Conservation (phyloP, 2,113 vertebrate species). For the Corapipo altera region DNA sequence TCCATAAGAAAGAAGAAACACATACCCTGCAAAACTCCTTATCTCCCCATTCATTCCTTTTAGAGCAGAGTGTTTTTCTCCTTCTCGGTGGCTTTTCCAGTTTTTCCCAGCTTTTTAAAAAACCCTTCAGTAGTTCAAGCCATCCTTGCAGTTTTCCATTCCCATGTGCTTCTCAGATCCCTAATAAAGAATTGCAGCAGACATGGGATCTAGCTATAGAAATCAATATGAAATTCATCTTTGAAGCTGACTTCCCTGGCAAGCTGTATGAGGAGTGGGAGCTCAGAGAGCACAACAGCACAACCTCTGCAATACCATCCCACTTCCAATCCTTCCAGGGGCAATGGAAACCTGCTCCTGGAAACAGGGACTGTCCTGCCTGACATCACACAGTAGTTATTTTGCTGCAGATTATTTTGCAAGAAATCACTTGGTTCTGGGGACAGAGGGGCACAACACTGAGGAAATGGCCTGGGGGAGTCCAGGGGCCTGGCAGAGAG, state of each 20-base stretch:
- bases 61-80: background rate
- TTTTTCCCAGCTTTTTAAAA: background rate
- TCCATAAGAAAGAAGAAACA: background rate
- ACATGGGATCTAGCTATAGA: background rate
- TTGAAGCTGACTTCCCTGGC: background rate
- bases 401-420: background rate
- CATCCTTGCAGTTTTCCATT: background rate
- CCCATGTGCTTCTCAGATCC: background rate
- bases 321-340: background rate
- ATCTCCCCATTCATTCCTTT: background rate
- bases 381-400: no score
- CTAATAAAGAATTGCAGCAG: background rate
- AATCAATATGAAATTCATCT: background rate
- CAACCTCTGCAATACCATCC: background rate
- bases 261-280: rapidly evolving
- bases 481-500: background rate
- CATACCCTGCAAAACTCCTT: rapidly evolving
- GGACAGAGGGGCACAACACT: background rate
- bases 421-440: background rate
- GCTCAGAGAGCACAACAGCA: background rate
- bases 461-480: background rate
- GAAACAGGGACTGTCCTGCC: background rate
- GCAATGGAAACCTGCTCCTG: background rate
- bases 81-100: background rate
- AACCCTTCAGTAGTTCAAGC: background rate